Conservation (phyloP, 2,113 vertebrate genomes). For the Thalassarche chlororhynchos region DNA sequence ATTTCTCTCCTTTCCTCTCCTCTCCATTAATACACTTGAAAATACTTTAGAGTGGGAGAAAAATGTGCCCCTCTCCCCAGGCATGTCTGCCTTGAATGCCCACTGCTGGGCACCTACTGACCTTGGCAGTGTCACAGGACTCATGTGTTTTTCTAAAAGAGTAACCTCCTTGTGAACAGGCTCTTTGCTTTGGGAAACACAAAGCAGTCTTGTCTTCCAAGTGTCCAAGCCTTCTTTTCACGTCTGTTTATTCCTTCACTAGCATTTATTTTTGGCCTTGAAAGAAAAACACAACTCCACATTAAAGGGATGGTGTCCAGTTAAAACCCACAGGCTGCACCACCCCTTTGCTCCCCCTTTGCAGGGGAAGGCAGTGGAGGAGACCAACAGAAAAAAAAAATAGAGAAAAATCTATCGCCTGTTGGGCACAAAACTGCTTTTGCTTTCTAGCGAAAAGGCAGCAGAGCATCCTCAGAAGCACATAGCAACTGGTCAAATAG, state of each 20-base stretch:
- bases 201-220: constrained; percentile 63
- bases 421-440: background rate
- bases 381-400: background rate
- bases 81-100: background rate
- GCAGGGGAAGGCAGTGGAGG: background rate
- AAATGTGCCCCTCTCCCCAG: background rate
- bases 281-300: constrained; percentile 20
- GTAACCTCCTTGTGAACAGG: constrained; percentile 41
- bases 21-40: background rate
- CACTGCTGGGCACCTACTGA: constrained; percentile 38
- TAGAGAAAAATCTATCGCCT: background rate
- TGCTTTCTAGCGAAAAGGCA: constrained; percentile 32
- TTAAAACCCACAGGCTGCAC: constrained; percentile 5
- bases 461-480: background rate
- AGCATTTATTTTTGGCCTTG: constrained; percentile 53
- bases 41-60: background rate
- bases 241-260: constrained; percentile 21
- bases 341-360: background rate
- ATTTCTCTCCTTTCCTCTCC: background rate
- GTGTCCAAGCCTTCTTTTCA: constrained; percentile 50
- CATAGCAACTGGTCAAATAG: background rate
- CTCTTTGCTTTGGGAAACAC: constrained; percentile 36
- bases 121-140: constrained; percentile 33
- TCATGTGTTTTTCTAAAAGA: constrained; percentile 16
- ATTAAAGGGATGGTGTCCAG: constrained; percentile 12